These are phyloP conservation scores for Pristionchus fissidentatus DNA, from an alignment of 2,888 invertebrate genomes.

Conservation along the genomic window DNA sequence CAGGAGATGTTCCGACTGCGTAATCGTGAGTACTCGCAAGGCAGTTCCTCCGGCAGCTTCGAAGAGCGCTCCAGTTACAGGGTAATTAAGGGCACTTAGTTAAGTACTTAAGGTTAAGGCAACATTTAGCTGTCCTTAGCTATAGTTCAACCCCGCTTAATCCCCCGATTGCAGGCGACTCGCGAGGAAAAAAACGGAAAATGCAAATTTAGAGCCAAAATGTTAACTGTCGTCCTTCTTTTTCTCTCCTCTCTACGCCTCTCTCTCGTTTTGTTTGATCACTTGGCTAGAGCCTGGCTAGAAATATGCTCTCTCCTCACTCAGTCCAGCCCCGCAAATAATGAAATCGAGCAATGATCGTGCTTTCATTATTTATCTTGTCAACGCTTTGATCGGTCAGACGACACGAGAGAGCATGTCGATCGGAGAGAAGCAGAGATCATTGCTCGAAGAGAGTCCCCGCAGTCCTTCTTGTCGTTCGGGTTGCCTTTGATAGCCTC, in stretches of 20 bases:
- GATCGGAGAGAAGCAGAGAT: too few species aligned
- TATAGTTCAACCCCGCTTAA: constrained; percentile 8
- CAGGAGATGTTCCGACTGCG: constrained; percentile 72
- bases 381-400: too few species aligned
- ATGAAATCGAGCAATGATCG: too few species aligned
- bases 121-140: constrained; percentile 25
- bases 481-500: not conserved
- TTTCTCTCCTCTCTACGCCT: not conserved
- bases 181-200: constrained; percentile 11
- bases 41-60: constrained; percentile 65
- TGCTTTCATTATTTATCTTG: too few species aligned
- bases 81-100: not conserved
- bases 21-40: constrained; percentile 70
- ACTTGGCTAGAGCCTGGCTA: constrained; percentile 8
- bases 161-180: constrained; percentile 9
- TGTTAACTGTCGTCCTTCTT: constrained; percentile 30
- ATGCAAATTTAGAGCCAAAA: not conserved
- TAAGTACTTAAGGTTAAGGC: too few species aligned
- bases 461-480: too few species aligned
- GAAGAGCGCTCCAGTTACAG: constrained; percentile 52
- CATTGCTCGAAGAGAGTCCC: too few species aligned
- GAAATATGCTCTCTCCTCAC: not conserved
- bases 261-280: constrained; percentile 13
- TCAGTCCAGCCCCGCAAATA: not conserved
- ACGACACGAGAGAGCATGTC: too few species aligned